These are phyloP conservation scores for Nemotelus nigrinus DNA, from an alignment of 2,888 invertebrate genomes.

Conservation along the genomic window DNA sequence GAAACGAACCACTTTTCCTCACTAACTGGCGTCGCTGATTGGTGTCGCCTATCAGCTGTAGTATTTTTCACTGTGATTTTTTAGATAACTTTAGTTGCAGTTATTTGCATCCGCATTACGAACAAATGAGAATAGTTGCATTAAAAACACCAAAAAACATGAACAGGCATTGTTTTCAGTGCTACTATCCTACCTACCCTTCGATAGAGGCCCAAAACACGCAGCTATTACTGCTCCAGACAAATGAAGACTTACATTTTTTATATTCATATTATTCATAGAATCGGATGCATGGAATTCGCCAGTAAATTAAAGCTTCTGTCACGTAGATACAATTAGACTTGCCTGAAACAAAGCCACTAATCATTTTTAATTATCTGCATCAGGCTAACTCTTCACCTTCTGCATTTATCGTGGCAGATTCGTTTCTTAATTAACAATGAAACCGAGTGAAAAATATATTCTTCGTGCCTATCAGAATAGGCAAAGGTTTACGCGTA, in stretches of 20 bases:
- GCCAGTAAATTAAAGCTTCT: conserved; percentile 9
- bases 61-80: too few species aligned
- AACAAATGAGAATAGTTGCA: too few species aligned
- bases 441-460: conserved; percentile 9
- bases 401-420: not conserved
- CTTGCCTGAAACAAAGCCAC: conserved; percentile 7
- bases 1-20: too few species aligned
- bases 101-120: too few species aligned
- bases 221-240: too few species aligned
- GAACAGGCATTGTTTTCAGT: too few species aligned
- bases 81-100: too few species aligned
- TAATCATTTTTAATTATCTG: conserved; percentile 32
- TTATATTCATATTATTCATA: conserved; percentile 11
- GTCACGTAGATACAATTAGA: conserved; percentile 28
- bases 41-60: too few species aligned
- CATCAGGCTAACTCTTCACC: conserved; percentile 2
- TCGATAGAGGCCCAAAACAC: too few species aligned
- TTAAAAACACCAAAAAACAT: too few species aligned
- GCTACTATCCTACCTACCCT: too few species aligned
- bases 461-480: not conserved
- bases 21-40: too few species aligned
- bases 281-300: not conserved
- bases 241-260: conserved; percentile 9
- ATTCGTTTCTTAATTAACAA: conserved; percentile 9
- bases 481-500: conserved; percentile 14